A percentile compares a stretch with the other conserved stretches of the same genome.
Conservation (phyloP, 2,797 vertebrate species). For the Sardinella longiceps region DNA sequence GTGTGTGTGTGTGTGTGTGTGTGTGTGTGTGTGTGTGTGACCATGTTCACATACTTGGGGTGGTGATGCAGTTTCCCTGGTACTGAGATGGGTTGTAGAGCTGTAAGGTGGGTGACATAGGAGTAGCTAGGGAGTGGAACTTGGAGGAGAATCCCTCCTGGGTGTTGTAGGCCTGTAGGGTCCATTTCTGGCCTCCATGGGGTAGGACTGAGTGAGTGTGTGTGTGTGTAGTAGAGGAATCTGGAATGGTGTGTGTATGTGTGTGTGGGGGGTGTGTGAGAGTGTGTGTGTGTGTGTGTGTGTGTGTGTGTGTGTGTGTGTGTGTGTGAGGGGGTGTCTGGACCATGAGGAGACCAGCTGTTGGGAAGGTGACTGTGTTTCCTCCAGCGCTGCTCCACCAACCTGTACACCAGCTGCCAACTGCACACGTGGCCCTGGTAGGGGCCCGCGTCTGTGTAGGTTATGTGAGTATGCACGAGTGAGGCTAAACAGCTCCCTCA, state of each 20-base stretch:
- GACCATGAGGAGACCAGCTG: conserved; percentile 16
- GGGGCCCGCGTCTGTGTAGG: not conserved
- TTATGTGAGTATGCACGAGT: not conserved
- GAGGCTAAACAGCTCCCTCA: not conserved
- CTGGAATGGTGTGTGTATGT: too few relatives aligned
- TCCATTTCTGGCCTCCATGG: not conserved
- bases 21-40: too few relatives aligned
- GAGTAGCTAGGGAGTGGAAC: not conserved
- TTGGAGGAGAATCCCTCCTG: not conserved
- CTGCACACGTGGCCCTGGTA: not conserved
- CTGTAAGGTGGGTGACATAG: not conserved
- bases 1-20: too few relatives aligned
- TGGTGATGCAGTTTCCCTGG: too few relatives aligned
- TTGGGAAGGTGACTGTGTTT: not conserved
- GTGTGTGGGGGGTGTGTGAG: too few relatives aligned
- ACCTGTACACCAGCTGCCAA: conserved; percentile 21
- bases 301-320: not conserved
- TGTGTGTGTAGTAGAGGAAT: too few relatives aligned
- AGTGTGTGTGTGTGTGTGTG: too few relatives aligned
- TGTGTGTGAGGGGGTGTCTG: not conserved
- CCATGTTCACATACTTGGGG: too few relatives aligned
- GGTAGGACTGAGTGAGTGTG: not conserved
- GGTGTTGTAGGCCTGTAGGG: not conserved
- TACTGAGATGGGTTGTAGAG: not conserved
- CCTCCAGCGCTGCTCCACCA: not conserved